Conservation (phyloP, 64 coral and sea anemone genomes). For the Catalaphyllia jardinei region DNA sequence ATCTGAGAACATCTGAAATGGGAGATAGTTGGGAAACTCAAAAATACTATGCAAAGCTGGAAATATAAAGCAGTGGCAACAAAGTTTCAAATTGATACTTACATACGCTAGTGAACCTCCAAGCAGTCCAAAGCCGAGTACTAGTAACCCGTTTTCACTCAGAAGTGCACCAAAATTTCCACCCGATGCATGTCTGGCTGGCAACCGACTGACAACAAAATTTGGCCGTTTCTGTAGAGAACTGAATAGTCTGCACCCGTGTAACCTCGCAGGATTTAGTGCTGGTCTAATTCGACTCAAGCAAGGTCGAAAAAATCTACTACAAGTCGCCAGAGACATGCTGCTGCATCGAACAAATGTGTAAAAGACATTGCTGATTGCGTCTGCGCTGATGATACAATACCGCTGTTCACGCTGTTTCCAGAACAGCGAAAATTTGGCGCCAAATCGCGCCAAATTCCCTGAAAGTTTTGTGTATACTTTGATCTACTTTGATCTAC, state of each 20-base stretch:
- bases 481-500: too few relatives aligned
- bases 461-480: not conserved
- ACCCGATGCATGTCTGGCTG: conserved; percentile 1
- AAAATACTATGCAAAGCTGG: not conserved
- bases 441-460: too few relatives aligned
- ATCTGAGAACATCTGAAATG: too few relatives aligned
- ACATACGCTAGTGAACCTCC: conserved; percentile 43
- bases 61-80: not conserved
- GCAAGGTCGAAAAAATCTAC: conserved; percentile 69
- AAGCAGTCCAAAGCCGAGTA: conserved; percentile 65
- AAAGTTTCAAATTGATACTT: conserved; percentile 2
- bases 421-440: not conserved
- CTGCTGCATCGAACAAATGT: conserved; percentile 47
- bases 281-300: conserved; percentile 62
- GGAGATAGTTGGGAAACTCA: not conserved
- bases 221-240: conserved; percentile 43
- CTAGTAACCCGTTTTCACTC: conserved; percentile 61
- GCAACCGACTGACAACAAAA: not conserved
- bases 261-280: conserved; percentile 1
- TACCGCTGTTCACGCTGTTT: not conserved
- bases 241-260: conserved; percentile 26
- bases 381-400: conserved; percentile 17
- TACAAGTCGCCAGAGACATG: conserved; percentile 74
- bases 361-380: not conserved
- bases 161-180: not conserved